Percentiles rank a stretch among this genome's conserved stretches.
Conservation (phyloP, 2,888 invertebrate species). For the Alloplasta piceator region DNA sequence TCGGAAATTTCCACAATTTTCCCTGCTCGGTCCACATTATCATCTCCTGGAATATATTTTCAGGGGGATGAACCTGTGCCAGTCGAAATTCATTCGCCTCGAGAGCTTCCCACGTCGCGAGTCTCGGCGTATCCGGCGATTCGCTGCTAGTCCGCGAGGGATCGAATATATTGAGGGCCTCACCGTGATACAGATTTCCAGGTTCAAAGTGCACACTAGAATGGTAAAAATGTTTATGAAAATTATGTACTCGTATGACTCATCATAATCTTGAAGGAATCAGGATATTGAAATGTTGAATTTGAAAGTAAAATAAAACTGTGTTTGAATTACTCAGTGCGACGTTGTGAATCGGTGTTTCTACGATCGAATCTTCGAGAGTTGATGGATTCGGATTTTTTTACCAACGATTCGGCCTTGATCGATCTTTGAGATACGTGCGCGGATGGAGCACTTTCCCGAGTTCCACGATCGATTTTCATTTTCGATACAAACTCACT, state of each 20-base stretch:
- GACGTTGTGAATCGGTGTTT: background rate
- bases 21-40: slow-evolving; percentile 97
- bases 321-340: slow-evolving; percentile 18
- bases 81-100: slow-evolving; percentile 88
- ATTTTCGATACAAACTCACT: slow-evolving; percentile 91
- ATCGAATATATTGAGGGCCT: slow-evolving; percentile 87
- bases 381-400: slow-evolving; percentile 26
- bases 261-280: too few relatives aligned
- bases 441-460: slow-evolving; percentile 76
- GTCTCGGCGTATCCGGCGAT: slow-evolving; percentile 80
- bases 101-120: slow-evolving; percentile 89
- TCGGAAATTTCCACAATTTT: slow-evolving; percentile 98
- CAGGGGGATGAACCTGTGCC: slow-evolving; percentile 89
- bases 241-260: slow-evolving; percentile 77
- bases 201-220: background rate
- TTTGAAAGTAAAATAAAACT: too few relatives aligned
- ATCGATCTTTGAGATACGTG: background rate
- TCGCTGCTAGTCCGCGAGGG: background rate
- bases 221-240: slow-evolving; percentile 2
- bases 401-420: slow-evolving; percentile 18
- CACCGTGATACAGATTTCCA: slow-evolving; percentile 85
- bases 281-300: too few relatives aligned
- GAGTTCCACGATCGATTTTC: slow-evolving; percentile 88
- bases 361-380: background rate
- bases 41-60: slow-evolving; percentile 97